Conservation (phyloP, 2,888 invertebrate species). For the Eupithecia dodoneata region DNA sequence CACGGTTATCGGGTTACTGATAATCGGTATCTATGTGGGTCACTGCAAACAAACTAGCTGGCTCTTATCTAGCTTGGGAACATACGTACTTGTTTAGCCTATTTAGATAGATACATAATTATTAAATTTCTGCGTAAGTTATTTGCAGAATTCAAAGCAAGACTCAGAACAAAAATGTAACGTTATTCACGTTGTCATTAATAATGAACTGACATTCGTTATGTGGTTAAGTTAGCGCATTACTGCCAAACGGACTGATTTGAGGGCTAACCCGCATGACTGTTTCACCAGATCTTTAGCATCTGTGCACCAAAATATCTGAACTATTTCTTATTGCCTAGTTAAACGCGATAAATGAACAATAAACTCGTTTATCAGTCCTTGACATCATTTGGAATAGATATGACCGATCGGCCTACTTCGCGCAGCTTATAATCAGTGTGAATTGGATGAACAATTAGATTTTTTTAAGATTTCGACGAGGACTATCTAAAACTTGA, state of each 20-base stretch:
- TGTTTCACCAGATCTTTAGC: conserved; percentile 24
- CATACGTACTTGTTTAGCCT: conserved; percentile 43
- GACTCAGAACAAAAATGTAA: not conserved
- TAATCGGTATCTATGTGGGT: conserved; percentile 78
- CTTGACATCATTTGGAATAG: conserved; percentile 54
- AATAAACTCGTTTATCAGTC: conserved; percentile 47
- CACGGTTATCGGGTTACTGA: conserved; percentile 62
- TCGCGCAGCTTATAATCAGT: conserved; percentile 24
- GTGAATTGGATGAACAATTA: conserved; percentile 1
- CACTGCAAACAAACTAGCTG: conserved; percentile 66
- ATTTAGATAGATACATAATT: conserved; percentile 40
- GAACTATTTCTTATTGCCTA: conserved; percentile 18
- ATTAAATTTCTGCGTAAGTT: not conserved
- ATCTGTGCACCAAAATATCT: conserved; percentile 30
- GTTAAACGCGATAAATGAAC: conserved; percentile 14
- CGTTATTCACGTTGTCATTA: not conserved
- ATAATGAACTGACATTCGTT: not conserved
- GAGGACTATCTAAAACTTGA: not conserved
- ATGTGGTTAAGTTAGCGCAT: not conserved
- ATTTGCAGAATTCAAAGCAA: not conserved
- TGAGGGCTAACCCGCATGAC: conserved; percentile 20
- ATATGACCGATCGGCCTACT: conserved; percentile 45
- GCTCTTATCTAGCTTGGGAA: conserved; percentile 57
- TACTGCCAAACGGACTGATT: not conserved
- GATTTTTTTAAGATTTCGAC: not conserved